Base-by-base conservation (phyloP, 1,140 invertebrate species). In the Aphaenogaster floridana region DNA sequence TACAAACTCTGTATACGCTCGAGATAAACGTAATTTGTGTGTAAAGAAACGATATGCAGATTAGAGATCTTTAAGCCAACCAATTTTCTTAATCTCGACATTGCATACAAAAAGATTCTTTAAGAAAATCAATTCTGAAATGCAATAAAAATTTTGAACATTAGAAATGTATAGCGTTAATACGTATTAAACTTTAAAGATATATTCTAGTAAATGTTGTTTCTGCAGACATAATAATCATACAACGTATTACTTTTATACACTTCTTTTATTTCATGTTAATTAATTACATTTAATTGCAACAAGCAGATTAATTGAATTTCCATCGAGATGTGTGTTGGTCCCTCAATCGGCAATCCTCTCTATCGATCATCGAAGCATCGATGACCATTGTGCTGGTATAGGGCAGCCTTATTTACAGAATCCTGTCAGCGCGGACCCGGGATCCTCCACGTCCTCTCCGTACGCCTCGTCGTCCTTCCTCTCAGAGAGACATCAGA, bases 401-500 rank as follows among this genome's bases (percentile, higher is more conserved):
- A 28, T 28, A 28, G 88, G 63, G 17, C 52, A 76, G 78, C 63
- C 64, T 87, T 90, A 90, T 89, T 89, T 90, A 84, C 66, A 74
- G 86, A 84, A 66, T 84, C 66, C 72, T 79, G 88, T 90, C 88
- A 79, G 57, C 36, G 28, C 39, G 45, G 45, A 59, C 52, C 72
- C 72, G 17, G 48, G 50, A 57, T 80, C 68, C 86, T 79, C 78
- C 21, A 54, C 17, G 77, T 64, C 42, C 76, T 74, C 69, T 28
- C 54, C n/a, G 68, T 64, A 68, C 69, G 52, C 36, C 34, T 68
- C 52, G 61, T 78, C 78, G 76, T 84, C 78, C 59, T 90, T 76
- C 63, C 88, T 90, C 78, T 79, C 86, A 74, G 88, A 79, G 88
- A 84, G 59, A 84, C 59, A 45, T 87, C 86, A 52, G 52, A 87